phyloP scores from a whole-genome alignment of 2,113 vertebrate species.

The Balaeniceps rex region DNA sequence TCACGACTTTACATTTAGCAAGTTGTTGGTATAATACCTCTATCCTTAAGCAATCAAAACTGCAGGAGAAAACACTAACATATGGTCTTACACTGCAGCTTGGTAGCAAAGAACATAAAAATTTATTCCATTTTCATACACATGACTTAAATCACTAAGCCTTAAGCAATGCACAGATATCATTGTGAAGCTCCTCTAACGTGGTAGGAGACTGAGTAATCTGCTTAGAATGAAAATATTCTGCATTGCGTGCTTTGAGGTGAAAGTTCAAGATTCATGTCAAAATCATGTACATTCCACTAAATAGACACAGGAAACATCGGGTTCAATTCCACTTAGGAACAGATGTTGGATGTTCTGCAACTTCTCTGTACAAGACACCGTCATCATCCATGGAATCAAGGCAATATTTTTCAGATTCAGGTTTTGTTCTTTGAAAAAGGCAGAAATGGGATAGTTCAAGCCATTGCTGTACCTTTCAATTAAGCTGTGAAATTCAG shows the following conservation, averaged over 20 bases:
- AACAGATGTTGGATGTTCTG: background rate
- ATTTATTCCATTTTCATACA: background rate
- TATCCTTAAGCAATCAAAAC: background rate
- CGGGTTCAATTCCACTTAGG: background rate
- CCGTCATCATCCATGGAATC: background rate
- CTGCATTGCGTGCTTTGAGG: background rate
- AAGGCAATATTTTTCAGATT: background rate
- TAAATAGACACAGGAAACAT: background rate
- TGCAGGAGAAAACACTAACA: background rate
- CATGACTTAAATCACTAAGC: background rate
- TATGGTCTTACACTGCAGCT: background rate
- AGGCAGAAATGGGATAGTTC: background rate
- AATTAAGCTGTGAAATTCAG: background rate
- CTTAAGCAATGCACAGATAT: background rate
- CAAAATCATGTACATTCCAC: background rate
- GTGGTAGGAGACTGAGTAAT: background rate
- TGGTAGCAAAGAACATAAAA: background rate
- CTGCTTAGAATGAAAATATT: background rate
- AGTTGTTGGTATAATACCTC: background rate
- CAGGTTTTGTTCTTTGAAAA: background rate
- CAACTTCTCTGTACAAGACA: background rate
- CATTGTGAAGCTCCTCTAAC: background rate
- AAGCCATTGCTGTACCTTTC: background rate
- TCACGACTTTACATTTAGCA: background rate
- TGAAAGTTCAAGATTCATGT: background rate